Evolutionary conservation across 2,888 invertebrate species (phyloP).

Genomic region (Cyaniris semiargus): DNA sequence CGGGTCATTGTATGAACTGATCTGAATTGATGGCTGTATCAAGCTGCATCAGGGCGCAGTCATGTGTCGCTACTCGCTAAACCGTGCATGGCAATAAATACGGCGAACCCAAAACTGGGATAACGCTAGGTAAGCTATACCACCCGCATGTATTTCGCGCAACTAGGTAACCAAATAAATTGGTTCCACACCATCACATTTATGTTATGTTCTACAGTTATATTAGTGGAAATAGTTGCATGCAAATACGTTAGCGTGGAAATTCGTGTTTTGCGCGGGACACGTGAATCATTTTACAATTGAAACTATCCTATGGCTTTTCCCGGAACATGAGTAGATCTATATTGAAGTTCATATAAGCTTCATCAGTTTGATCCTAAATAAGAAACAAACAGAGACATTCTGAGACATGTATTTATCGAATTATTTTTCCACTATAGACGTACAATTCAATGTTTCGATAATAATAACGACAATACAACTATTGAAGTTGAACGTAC

Average conservation of each 20-base stretch:
- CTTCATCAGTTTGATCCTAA: too few relatives aligned
- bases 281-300: too few relatives aligned
- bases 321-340: too few relatives aligned
- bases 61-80: not conserved
- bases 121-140: not conserved
- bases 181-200: not conserved
- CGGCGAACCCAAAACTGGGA: conserved; percentile 23
- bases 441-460: not conserved
- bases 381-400: not conserved
- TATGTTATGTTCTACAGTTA: not conserved
- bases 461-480: not conserved
- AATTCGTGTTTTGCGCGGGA: too few relatives aligned
- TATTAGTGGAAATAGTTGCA: not conserved
- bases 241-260: too few relatives aligned
- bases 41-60: conserved; percentile 7
- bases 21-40: conserved; percentile 28
- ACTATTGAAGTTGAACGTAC: not conserved
- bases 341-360: too few relatives aligned
- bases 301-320: too few relatives aligned
- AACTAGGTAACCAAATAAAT: not conserved
- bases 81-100: conserved; percentile 24
- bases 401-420: not conserved
- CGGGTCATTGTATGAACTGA: conserved; percentile 23
- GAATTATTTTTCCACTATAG: not conserved
- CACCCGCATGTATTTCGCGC: conserved; percentile 15